Percentiles rank a stretch among this genome's conserved stretches.
Evolutionary conservation across 2,888 invertebrate genomes (phyloP).

Genomic region (Sthenelais limicola): DNA sequence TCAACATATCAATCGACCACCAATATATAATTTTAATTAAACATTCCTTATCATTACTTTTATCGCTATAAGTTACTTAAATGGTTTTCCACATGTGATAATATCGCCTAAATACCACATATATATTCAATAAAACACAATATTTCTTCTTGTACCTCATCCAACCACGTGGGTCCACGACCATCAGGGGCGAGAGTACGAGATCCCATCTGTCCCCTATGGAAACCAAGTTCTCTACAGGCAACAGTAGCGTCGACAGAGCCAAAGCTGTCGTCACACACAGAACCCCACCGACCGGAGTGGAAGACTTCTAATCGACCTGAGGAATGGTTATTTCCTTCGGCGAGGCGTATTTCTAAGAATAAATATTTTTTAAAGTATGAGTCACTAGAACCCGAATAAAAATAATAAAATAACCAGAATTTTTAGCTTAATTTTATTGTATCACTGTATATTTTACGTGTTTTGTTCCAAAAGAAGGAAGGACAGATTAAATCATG

Average conservation of each 20-base stretch:
- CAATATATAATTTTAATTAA: too few relatives aligned
- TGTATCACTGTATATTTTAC: too few relatives aligned
- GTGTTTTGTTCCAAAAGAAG: too few relatives aligned
- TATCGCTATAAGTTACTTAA: too few relatives aligned
- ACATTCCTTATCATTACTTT: too few relatives aligned
- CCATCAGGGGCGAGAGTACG: conserved; percentile 12
- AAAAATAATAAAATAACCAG: too few relatives aligned
- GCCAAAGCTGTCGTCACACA: conserved; percentile 27
- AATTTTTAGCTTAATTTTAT: too few relatives aligned
- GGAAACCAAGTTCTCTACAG: conserved; percentile 13
- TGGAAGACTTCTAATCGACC: conserved; percentile 28
- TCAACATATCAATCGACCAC: too few relatives aligned
- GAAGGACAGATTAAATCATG: too few relatives aligned
- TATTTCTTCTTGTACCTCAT: background rate
- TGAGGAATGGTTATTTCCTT: background rate
- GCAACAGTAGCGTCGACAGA: conserved; percentile 1
- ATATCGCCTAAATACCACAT: background rate
- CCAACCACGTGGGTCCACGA: conserved; percentile 12
- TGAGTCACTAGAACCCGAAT: too few relatives aligned
- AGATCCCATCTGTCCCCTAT: conserved; percentile 1
- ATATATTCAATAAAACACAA: background rate
- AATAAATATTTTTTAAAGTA: too few relatives aligned
- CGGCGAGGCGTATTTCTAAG: background rate
- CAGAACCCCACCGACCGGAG: conserved; percentile 23
- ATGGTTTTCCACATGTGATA: background rate